Percentiles rank a stretch among this genome's conserved stretches.
phyloP scores from a whole-genome alignment of 2,797 vertebrate species.

The Lerista edwardsae region DNA sequence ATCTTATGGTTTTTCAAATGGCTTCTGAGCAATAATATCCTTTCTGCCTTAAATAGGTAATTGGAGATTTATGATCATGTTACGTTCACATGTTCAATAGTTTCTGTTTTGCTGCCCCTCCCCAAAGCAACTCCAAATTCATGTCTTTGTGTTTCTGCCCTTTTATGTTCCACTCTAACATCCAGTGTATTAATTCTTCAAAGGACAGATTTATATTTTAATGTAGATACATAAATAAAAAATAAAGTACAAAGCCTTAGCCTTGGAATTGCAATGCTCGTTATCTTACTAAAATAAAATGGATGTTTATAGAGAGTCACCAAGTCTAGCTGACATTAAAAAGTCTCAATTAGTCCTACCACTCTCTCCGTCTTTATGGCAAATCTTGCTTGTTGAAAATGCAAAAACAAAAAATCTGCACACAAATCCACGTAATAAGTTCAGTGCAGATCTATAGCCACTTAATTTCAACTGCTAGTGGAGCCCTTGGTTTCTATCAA shows the following conservation, averaged over 20 bases:
- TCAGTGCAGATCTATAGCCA: not conserved
- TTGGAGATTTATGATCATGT: not conserved
- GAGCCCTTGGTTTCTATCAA: not conserved
- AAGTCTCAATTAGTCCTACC: not conserved
- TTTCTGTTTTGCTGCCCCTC: conserved; percentile 12
- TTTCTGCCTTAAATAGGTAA: not conserved
- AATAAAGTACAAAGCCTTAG: conserved; percentile 40
- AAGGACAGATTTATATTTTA: conserved; percentile 30
- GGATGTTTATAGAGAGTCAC: conserved; percentile 8
- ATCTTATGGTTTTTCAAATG: no score
- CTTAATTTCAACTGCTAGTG: not conserved
- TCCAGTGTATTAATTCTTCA: conserved; percentile 27
- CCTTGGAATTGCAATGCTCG: not conserved
- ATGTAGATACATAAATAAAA: conserved; percentile 37
- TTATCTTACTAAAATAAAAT: conserved; percentile 39
- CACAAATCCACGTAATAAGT: conserved; percentile 6
- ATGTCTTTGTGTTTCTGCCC: conserved; percentile 6
- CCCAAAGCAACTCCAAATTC: conserved; percentile 4
- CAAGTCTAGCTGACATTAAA: not conserved
- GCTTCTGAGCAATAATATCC: not conserved
- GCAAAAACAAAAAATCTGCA: conserved; percentile 15
- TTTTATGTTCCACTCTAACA: conserved; percentile 24
- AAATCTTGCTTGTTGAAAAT: not conserved
- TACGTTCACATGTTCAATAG: not conserved
- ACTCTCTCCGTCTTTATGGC: not conserved